Conservation (phyloP, 2,113 vertebrate genomes). For the Urocolius indicus region DNA sequence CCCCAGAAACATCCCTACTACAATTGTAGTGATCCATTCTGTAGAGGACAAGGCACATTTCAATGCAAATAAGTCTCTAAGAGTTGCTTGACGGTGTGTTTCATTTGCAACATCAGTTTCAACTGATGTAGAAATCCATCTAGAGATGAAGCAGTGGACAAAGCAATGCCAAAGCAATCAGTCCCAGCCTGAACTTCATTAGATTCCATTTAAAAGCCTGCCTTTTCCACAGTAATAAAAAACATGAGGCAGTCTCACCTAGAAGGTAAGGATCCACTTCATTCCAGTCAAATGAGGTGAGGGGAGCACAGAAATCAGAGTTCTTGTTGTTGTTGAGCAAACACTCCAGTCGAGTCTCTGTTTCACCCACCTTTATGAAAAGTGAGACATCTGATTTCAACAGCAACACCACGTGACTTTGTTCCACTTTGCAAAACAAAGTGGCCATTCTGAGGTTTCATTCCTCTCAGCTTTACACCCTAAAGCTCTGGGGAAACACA, state of each 20-base stretch:
- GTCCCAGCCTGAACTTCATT: background rate
- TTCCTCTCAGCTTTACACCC: background rate
- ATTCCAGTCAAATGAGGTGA: slow-evolving; percentile 99
- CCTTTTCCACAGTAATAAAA: background rate
- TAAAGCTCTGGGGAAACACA: slow-evolving; percentile 11
- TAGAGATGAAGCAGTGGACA: background rate
- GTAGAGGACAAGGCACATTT: background rate
- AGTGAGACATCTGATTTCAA: background rate
- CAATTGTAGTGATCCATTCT: background rate
- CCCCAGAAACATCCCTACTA: background rate
- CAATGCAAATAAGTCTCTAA: background rate
- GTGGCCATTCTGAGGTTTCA: background rate
- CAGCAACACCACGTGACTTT: background rate
- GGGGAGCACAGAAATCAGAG: slow-evolving; percentile 97
- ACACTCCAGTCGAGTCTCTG: slow-evolving; percentile 97
- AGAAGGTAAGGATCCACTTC: slow-evolving; percentile 98
- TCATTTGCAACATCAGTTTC: background rate
- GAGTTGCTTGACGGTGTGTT: background rate
- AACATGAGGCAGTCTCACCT: slow-evolving; percentile 76
- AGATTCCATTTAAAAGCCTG: background rate
- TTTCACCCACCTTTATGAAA: slow-evolving; percentile 90
- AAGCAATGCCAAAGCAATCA: background rate
- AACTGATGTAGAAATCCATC: background rate
- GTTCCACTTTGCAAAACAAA: background rate
- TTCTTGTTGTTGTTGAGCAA: slow-evolving; percentile 99